Evolutionary conservation across 2,888 invertebrate species (phyloP).

Genomic region (Acronicta psi): DNA sequence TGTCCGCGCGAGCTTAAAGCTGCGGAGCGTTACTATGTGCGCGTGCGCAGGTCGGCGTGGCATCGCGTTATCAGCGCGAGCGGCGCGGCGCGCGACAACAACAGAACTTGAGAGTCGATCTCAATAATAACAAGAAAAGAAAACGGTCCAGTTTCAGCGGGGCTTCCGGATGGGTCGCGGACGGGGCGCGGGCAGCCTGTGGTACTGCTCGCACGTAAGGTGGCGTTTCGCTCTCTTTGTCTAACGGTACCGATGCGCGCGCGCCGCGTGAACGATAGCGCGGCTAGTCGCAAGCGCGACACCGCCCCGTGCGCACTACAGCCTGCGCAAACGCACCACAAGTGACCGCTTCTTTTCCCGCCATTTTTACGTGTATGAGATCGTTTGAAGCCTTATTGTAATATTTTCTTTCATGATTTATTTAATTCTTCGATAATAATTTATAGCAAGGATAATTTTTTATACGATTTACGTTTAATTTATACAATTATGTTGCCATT

Average conservation of each 20-base stretch:
- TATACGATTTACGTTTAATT: background rate
- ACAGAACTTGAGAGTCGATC: conserved; percentile 88
- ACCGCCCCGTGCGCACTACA: conserved; percentile 68
- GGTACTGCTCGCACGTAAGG: conserved; percentile 74
- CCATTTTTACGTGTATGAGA: conserved; percentile 71
- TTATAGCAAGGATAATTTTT: background rate
- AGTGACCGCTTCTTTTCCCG: conserved; percentile 61
- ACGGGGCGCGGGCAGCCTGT: conserved; percentile 77
- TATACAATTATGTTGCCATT: conserved; percentile 16
- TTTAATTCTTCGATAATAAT: conserved; percentile 4
- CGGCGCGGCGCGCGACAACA: conserved; percentile 87
- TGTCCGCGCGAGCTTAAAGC: conserved; percentile 81
- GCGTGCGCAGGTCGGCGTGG: conserved; percentile 85
- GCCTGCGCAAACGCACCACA: conserved; percentile 35
- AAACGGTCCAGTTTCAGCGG: conserved; percentile 89
- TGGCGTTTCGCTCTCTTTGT: conserved; percentile 77
- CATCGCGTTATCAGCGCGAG: conserved; percentile 88
- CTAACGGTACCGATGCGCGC: conserved; percentile 82
- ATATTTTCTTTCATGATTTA: conserved; percentile 1
- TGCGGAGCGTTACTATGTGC: conserved; percentile 74
- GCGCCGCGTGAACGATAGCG: conserved; percentile 80
- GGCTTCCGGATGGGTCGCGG: conserved; percentile 88
- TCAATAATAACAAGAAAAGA: conserved; percentile 89
- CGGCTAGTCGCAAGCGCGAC: conserved; percentile 83
- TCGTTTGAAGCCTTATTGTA: conserved; percentile 52